A percentile compares a stretch with the other conserved stretches of the same genome.
phyloP scores from a whole-genome alignment of 2,888 invertebrate species.

The Meiosimyza platycephala region DNA sequence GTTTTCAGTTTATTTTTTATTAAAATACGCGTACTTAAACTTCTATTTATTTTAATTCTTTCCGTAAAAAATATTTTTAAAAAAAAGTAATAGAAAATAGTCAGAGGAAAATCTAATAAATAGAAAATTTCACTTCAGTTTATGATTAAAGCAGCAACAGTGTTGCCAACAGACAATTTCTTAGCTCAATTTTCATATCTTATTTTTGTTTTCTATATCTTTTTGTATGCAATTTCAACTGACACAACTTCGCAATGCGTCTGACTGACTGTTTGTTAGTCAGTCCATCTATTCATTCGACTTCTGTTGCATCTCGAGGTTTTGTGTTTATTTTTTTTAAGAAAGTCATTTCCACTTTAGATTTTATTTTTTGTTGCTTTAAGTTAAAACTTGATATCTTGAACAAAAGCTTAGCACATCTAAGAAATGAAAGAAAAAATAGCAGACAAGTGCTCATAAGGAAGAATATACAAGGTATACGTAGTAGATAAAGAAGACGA shows the following conservation, averaged over 20 bases:
- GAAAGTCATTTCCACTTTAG: slow-evolving; percentile 38
- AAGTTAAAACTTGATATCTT: slow-evolving; percentile 29
- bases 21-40: too few relatives aligned
- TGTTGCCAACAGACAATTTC: slow-evolving; percentile 7
- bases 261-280: background rate
- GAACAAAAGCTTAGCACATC: slow-evolving; percentile 4
- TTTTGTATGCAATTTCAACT: background rate
- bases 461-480: background rate
- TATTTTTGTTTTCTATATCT: background rate
- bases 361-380: slow-evolving; percentile 12
- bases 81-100: too few relatives aligned
- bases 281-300: background rate
- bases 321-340: slow-evolving; percentile 10
- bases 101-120: background rate
- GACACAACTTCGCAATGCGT: background rate
- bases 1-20: too few relatives aligned
- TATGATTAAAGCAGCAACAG: background rate
- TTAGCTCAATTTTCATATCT: background rate
- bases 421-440: slow-evolving; percentile 14
- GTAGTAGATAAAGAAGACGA: background rate
- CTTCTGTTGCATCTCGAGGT: background rate
- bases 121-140: slow-evolving; percentile 24
- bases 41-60: too few relatives aligned
- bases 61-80: too few relatives aligned
- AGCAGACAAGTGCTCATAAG: slow-evolving; percentile 13